These are phyloP conservation scores for Drosophila helvetica DNA, from an alignment of 2,888 invertebrate genomes.

Conservation along the genomic window DNA sequence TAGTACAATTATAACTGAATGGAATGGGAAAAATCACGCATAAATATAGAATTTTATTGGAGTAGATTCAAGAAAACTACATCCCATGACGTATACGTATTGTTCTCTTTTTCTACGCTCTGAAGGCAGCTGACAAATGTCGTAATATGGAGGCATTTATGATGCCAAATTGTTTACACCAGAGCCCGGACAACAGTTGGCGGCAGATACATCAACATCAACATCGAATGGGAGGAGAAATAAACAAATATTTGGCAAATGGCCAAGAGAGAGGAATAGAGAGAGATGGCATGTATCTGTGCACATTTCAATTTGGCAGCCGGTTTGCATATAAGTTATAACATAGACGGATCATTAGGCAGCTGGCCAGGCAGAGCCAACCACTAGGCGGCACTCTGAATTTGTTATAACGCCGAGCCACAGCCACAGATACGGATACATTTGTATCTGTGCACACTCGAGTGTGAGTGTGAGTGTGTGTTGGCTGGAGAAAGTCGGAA, in stretches of 20 bases:
- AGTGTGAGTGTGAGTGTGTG: constrained; percentile 13
- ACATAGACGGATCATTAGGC: constrained; percentile 75
- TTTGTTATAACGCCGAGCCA: constrained; percentile 68
- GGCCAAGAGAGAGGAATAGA: constrained; percentile 44
- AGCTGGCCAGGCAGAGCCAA: constrained; percentile 63
- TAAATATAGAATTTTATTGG: background rate
- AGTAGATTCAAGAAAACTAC: background rate
- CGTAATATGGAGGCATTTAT: constrained; percentile 44
- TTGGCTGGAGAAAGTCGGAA: constrained; percentile 74
- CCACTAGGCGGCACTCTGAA: constrained; percentile 56
- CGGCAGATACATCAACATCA: constrained; percentile 24
- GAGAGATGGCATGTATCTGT: constrained; percentile 53
- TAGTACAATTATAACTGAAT: background rate
- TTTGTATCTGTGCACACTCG: constrained; percentile 8
- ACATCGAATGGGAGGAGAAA: constrained; percentile 12
- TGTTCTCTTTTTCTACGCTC: background rate
- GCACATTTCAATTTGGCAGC: constrained; percentile 73
- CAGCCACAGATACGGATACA: constrained; percentile 25
- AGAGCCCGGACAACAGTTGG: constrained; percentile 41
- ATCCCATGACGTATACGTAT: constrained; percentile 7
- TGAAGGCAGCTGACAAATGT: constrained; percentile 29
- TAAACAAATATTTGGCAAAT: constrained; percentile 60
- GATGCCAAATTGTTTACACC: constrained; percentile 50
- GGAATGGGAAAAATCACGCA: background rate
- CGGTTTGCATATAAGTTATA: constrained; percentile 69